These are phyloP conservation scores for Drepana arcuata DNA, from an alignment of 1,140 invertebrate species.

Conservation along the genomic window DNA sequence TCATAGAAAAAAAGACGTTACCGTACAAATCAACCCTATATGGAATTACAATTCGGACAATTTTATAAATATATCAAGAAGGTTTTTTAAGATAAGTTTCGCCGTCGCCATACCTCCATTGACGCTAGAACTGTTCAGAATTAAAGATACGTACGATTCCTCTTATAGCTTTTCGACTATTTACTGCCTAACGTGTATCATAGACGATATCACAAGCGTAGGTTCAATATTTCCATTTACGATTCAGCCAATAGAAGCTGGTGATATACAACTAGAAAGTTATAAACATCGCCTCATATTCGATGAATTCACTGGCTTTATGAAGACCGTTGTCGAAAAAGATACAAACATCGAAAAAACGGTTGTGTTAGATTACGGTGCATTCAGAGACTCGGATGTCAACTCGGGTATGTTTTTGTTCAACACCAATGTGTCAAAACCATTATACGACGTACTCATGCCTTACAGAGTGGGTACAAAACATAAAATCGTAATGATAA, in stretches of 20 bases:
- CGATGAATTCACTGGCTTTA: conserved; percentile 81
- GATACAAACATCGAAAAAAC: conserved; percentile 27
- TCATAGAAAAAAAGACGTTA: conserved; percentile 70
- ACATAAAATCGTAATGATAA: conserved; percentile 77
- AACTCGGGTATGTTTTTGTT: conserved; percentile 52
- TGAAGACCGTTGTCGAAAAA: conserved; percentile 68
- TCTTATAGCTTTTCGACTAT: conserved; percentile 69
- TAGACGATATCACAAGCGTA: conserved; percentile 38
- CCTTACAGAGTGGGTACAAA: conserved; percentile 48
- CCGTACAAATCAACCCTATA: conserved; percentile 82
- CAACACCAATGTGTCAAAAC: conserved; percentile 39
- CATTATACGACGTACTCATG: conserved; percentile 35
- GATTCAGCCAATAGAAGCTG: conserved; percentile 73
- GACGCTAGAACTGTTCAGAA: conserved; percentile 78
- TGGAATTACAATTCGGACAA: conserved; percentile 73
- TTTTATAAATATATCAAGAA: conserved; percentile 70
- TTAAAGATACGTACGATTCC: conserved; percentile 55
- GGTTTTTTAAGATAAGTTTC: conserved; percentile 80
- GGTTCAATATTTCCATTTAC: conserved; percentile 60
- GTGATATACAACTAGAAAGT: conserved; percentile 85
- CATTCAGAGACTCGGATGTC: conserved; percentile 37
- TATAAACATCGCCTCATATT: conserved; percentile 79
- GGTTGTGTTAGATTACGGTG: conserved; percentile 40
- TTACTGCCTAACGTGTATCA: conserved; percentile 75
- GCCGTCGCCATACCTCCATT: conserved; percentile 79